Conservation (phyloP, 2,888 invertebrate genomes). For the Kryphioiulus occultus region DNA sequence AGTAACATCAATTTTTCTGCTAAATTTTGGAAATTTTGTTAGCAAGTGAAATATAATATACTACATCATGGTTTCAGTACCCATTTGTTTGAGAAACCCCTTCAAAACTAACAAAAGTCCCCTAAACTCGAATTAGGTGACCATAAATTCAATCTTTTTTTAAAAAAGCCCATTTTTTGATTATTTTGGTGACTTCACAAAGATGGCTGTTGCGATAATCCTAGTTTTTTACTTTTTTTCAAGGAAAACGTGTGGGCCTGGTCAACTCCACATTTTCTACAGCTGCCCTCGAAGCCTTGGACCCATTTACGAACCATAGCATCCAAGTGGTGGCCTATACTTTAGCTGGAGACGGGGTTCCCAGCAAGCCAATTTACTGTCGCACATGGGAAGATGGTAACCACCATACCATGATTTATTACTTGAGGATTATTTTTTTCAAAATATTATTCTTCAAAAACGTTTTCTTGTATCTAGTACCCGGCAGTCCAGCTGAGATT, state of each 20-base stretch:
- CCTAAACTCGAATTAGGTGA: no score
- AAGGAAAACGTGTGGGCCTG: conserved; percentile 41
- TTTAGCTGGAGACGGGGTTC: conserved; percentile 62
- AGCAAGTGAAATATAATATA: no score
- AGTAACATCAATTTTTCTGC: no score
- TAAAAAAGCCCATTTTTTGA: no score
- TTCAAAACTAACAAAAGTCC: no score
- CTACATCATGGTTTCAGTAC: no score
- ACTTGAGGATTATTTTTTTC: neutral
- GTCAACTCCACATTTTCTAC: conserved; percentile 47
- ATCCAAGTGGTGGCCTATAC: conserved; percentile 63
- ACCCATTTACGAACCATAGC: conserved; percentile 62
- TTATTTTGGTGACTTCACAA: no score
- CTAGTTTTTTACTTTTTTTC: neutral
- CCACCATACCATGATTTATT: neutral
- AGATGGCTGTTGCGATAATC: no score
- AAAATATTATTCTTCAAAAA: neutral
- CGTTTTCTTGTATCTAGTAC: conserved; percentile 58
- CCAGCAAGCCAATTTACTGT: conserved; percentile 60
- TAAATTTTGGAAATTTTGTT: no score
- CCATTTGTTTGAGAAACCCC: no score
- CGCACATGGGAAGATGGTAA: conserved; percentile 62
- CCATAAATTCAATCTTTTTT: no score
- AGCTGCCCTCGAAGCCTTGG: conserved; percentile 57
- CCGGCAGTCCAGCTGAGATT: conserved; percentile 61